These are phyloP conservation scores for Nephila pilipes DNA, from an alignment of 1,140 invertebrate species.

Conservation along the genomic window DNA sequence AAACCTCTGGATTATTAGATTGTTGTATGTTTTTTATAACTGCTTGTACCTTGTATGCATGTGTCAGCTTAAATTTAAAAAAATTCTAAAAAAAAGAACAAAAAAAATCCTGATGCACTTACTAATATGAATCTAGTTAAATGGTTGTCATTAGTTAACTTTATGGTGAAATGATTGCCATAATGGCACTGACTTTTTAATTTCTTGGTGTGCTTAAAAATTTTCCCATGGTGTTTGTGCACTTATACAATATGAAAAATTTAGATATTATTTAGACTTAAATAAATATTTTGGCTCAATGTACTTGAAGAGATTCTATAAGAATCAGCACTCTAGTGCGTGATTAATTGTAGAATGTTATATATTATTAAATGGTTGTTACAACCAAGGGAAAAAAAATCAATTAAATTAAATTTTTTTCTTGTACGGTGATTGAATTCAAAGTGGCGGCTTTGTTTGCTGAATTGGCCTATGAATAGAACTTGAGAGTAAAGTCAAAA, in stretches of 20 bases:
- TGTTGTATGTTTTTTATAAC: slow-evolving; percentile 76
- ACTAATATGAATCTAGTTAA: slow-evolving; percentile 58
- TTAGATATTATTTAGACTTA: slow-evolving; percentile 64
- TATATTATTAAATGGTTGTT: background rate
- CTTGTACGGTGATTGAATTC: slow-evolving; percentile 21
- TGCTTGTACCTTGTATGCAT: slow-evolving; percentile 76
- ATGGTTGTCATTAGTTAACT: slow-evolving; percentile 70
- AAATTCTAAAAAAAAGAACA: slow-evolving; percentile 11
- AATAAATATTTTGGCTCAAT: slow-evolving; percentile 64
- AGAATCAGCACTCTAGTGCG: slow-evolving; percentile 61
- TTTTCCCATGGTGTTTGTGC: slow-evolving; percentile 75
- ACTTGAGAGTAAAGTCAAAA: background rate
- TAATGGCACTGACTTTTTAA: slow-evolving; percentile 66
- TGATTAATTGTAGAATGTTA: slow-evolving; percentile 9
- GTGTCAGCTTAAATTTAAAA: slow-evolving; percentile 68
- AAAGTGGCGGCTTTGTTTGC: slow-evolving; percentile 10
- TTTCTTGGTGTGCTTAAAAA: slow-evolving; percentile 76
- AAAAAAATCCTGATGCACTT: slow-evolving; percentile 54
- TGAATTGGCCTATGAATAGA: background rate
- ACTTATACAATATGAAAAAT: slow-evolving; percentile 57
- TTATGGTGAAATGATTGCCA: slow-evolving; percentile 71
- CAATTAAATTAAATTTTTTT: slow-evolving; percentile 32
- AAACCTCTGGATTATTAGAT: slow-evolving; percentile 67
- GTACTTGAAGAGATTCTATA: slow-evolving; percentile 33
- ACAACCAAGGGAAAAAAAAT: slow-evolving; percentile 13